Percentiles rank a stretch among this genome's conserved stretches.
Evolutionary conservation across 2,888 invertebrate species (phyloP).

Genomic region (Lysandra bellargus): DNA sequence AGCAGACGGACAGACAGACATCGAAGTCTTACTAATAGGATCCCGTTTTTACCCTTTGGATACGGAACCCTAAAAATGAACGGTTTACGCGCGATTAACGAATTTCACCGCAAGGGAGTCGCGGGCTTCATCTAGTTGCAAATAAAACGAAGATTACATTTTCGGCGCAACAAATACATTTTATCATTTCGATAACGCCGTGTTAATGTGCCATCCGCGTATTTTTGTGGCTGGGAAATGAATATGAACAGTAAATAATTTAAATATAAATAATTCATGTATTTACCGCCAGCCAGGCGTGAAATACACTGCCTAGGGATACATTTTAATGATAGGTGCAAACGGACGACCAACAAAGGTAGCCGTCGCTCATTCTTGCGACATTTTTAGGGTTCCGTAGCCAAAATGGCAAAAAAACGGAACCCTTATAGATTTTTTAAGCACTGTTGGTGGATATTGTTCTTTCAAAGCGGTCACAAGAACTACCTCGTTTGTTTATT

Average conservation of each 20-base stretch:
- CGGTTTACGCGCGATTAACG: background rate
- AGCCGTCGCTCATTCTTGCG: no score
- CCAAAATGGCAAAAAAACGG: no score
- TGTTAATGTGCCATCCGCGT: background rate
- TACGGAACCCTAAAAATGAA: no score
- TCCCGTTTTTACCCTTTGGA: no score
- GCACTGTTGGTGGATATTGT: no score
- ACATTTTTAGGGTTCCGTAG: no score
- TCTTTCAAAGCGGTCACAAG: no score
- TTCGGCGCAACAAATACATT: background rate
- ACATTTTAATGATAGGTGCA: background rate
- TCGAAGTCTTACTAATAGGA: no score
- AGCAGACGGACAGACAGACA: no score
- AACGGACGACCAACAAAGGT: background rate
- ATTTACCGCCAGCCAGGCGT: background rate
- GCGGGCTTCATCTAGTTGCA: background rate
- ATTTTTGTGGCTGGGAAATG: background rate
- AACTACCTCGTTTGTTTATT: no score
- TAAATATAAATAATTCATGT: background rate
- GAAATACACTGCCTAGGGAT: background rate
- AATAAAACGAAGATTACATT: background rate
- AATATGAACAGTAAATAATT: background rate
- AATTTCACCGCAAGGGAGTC: background rate
- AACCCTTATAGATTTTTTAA: no score
- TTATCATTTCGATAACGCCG: background rate